Evolutionary conservation across 2,797 vertebrate species (phyloP), one percentile per base, ranked within the genome.

Genomic region (Brachymystax lenok): DNA sequence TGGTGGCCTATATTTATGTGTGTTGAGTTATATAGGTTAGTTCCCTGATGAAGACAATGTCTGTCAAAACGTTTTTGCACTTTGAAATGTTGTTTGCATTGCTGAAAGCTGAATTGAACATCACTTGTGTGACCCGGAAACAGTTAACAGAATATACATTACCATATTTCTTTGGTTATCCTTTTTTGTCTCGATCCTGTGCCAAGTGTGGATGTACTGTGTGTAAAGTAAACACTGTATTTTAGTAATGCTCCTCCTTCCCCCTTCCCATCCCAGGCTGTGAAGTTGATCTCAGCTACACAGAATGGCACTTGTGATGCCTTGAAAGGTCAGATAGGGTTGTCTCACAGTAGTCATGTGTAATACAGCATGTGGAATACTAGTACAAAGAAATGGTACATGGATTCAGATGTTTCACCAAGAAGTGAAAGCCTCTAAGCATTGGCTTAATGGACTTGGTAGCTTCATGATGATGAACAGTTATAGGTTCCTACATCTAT

Each of bases 341-440:
- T 19, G 19, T 5, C 1, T 46, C 14, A n/a, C 40, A 50, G 33
- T 12, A 70, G 35, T 21, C 17, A 35, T 19, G 19, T 8, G 19
- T 14, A 8, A n/a, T 24, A 40, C 66, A 30, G 13, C 1, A 30
- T 35, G 7, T 8, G 40, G 40, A 10, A 40, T 40, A 40, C 8
- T 35, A 30, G 67, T 10, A 17, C 40, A 40, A 40, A 69, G 30
- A 3, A 17, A 35, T 24, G 35, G n/a, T 16, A 1, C 24, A n/a
- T 46, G 30, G 17, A 69, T n/a, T 46, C 8, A 5, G n/a, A n/a
- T 33, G 69, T 19, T 46, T 21, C 21, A 40, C 24, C 69, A 70
- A 16, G 69, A 70, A 4, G 17, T 71, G 77, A 83, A 89, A 84
- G 88, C 84, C 85, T 66, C 75, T 74, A 5, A 27, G 16, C n/a